These are phyloP conservation scores for Ctenopoma kingsleyae DNA, from an alignment of 2,797 vertebrate species.

Conservation along the genomic window DNA sequence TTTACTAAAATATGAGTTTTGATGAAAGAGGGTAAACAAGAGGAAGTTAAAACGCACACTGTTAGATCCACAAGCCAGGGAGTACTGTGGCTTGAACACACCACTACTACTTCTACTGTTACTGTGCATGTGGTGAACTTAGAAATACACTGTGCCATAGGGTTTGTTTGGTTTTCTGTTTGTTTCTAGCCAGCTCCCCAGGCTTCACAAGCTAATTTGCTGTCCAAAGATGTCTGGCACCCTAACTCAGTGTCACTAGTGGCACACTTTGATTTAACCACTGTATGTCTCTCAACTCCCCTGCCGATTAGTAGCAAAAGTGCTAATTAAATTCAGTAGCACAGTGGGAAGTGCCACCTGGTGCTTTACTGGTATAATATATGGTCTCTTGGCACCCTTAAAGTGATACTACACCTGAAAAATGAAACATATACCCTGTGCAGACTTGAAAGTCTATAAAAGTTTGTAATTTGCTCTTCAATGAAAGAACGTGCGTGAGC, in stretches of 20 bases:
- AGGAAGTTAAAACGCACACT: background rate
- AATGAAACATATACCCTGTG: background rate
- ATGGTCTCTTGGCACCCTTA: constrained; percentile 19
- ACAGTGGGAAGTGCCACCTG: constrained; percentile 56
- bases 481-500: background rate
- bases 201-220: constrained; percentile 55
- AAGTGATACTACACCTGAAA: constrained; percentile 11
- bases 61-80: background rate
- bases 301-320: constrained; percentile 60
- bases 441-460: background rate
- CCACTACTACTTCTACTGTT: too few relatives aligned
- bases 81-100: background rate
- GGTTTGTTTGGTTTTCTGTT: constrained; percentile 37
- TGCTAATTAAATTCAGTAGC: constrained; percentile 76
- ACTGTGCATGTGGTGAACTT: background rate
- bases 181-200: constrained; percentile 45
- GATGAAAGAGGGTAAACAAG: background rate
- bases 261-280: constrained; percentile 67
- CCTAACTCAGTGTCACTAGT: constrained; percentile 51
- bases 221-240: constrained; percentile 56
- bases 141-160: constrained; percentile 16
- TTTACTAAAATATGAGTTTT: background rate
- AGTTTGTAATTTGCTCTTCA: background rate
- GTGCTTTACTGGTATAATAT: constrained; percentile 18
- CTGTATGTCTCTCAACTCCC: constrained; percentile 63